Evolutionary conservation across 1,140 invertebrate genomes (phyloP).

Genomic region (Hydropsyche tenuis): DNA sequence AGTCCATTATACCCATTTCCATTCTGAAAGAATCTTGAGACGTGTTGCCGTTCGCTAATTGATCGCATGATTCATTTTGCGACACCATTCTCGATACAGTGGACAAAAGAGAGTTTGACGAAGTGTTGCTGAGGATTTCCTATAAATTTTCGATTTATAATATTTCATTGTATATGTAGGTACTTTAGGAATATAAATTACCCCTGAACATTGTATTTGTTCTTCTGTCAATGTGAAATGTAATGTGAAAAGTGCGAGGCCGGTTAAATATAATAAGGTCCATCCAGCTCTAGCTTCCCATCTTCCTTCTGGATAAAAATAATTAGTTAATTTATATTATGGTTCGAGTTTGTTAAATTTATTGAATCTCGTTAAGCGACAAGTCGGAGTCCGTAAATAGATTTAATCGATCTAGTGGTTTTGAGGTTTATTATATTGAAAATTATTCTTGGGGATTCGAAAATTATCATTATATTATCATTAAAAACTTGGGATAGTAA

Average conservation of each 20-base stretch:
- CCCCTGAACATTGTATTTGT: slow-evolving; percentile 29
- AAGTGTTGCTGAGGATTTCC: slow-evolving; percentile 41
- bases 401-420: too few species aligned
- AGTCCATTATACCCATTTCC: background rate
- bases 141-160: slow-evolving; percentile 15
- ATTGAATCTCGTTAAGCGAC: too few species aligned
- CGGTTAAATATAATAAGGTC: slow-evolving; percentile 65
- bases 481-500: too few species aligned
- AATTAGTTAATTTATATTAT: too few species aligned
- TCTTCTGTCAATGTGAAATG: slow-evolving; percentile 59
- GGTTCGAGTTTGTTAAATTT: too few species aligned
- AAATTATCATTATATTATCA: too few species aligned
- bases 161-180: background rate
- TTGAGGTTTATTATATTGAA: too few species aligned
- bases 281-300: slow-evolving; percentile 65
- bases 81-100: slow-evolving; percentile 63
- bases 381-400: too few species aligned
- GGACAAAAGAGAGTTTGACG: slow-evolving; percentile 56
- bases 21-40: slow-evolving; percentile 4
- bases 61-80: slow-evolving; percentile 22
- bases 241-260: slow-evolving; percentile 62
- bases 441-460: too few species aligned
- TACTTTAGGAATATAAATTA: background rate
- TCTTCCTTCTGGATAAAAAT: slow-evolving; percentile 52
- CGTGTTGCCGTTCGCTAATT: background rate